phyloP scores from a whole-genome alignment of 2,113 vertebrate genomes.

The Heterochromis multidens region DNA sequence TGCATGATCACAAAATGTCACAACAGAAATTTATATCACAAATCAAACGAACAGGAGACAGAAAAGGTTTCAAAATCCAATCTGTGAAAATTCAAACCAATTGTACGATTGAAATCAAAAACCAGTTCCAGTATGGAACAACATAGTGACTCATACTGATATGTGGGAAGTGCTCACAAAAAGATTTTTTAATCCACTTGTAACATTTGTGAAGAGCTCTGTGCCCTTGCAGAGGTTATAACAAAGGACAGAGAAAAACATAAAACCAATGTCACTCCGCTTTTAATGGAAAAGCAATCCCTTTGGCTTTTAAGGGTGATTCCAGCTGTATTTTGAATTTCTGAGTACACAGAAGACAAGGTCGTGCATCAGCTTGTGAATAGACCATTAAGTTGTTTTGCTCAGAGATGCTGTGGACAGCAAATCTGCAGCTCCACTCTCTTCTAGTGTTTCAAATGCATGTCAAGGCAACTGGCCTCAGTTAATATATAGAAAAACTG shows the following conservation, averaged over 20 bases:
- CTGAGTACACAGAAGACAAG: conserved; percentile 43
- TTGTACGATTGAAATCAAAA: not conserved
- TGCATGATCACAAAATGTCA: conserved; percentile 18
- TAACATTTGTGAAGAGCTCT: conserved; percentile 14
- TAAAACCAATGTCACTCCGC: conserved; percentile 26
- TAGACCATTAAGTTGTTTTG: conserved; percentile 58
- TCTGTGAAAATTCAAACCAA: not conserved
- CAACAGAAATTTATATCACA: not conserved
- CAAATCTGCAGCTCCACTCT: conserved; percentile 16
- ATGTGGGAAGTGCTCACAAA: conserved; percentile 22
- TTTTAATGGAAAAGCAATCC: conserved; percentile 55
- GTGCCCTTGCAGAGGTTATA: conserved; percentile 21
- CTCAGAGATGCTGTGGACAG: conserved; percentile 23
- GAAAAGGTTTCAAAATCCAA: not conserved
- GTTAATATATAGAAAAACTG: not conserved
- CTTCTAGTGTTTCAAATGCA: conserved; percentile 29
- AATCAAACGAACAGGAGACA: not conserved
- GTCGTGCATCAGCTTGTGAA: conserved; percentile 39
- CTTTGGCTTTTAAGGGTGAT: conserved; percentile 47
- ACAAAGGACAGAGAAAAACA: conserved; percentile 16
- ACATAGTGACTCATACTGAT: conserved; percentile 12
- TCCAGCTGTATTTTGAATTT: conserved; percentile 49
- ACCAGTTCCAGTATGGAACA: conserved; percentile 1
- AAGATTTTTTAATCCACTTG: conserved; percentile 13
- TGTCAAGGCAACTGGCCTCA: conserved; percentile 45